Conservation (phyloP, 1,140 invertebrate species). For the Colletes gigas region DNA sequence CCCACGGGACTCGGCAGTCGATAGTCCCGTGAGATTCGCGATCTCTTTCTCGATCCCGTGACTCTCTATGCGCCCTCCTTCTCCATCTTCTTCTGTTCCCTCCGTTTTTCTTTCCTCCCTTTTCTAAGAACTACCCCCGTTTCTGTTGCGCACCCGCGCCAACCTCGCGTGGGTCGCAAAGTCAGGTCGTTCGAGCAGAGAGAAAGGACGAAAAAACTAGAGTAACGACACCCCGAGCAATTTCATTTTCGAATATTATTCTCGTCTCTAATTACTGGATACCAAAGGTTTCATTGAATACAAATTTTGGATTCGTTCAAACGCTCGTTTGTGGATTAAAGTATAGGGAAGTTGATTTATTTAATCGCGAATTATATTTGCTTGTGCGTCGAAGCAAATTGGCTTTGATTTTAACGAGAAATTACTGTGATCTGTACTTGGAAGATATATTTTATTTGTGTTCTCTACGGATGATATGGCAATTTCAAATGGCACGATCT, state of each 20-base stretch:
- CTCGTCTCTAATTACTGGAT: not conserved
- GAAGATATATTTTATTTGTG: too few relatives aligned
- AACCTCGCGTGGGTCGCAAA: constrained; percentile 46
- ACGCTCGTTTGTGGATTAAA: too few relatives aligned
- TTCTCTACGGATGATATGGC: too few relatives aligned
- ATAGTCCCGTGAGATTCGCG: constrained; percentile 79
- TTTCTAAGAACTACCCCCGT: constrained; percentile 41
- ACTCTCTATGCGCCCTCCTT: constrained; percentile 17
- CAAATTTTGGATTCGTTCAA: too few relatives aligned
- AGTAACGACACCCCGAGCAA: constrained; percentile 5
- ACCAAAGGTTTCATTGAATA: too few relatives aligned
- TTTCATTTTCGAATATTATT: constrained; percentile 34
- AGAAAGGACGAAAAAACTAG: constrained; percentile 29
- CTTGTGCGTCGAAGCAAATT: too few relatives aligned
- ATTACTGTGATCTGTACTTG: too few relatives aligned
- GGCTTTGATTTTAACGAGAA: too few relatives aligned
- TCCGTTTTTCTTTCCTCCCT: constrained; percentile 40
- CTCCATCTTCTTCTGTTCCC: constrained; percentile 25
- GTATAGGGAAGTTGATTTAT: too few relatives aligned
- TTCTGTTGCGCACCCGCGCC: constrained; percentile 13
- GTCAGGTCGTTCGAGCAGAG: constrained; percentile 30
- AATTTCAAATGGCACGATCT: too few relatives aligned
- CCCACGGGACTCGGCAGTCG: constrained; percentile 80
- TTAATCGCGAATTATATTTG: too few relatives aligned
- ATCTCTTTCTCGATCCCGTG: constrained; percentile 64